Evolutionary conservation across 2,888 invertebrate species (phyloP), one percentile per base, ranked within the genome.

Genomic region (Prosapia bicincta): DNA sequence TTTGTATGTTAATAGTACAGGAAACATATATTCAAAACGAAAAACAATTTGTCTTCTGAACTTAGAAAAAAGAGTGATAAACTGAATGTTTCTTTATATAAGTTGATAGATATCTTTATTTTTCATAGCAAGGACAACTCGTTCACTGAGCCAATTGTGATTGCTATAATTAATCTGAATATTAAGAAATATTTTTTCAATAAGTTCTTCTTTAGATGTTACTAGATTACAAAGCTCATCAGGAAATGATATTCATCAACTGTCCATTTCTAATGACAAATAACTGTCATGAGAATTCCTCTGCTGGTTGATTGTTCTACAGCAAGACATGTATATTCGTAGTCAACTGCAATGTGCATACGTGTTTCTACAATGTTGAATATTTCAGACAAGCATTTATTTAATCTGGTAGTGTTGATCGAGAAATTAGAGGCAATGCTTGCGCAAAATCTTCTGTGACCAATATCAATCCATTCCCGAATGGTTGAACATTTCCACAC

Each of bases 361-460:
- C 38, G 38, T 38, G 38, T 38, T 15, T 6, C 38, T 15, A 38
- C 38, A 38, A 38, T 38, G 30, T 5, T 30, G 30, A 30, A 30
- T 30, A 30, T 30, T 5, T 30, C 30, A 30, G 30, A 5, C 80
- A 82, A 66, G 81, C 88, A 88, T n/a, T 83, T 81, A 0, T 88
- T 88, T 30, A 85, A 85, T 75, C 82, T 80, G 54, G 85, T 82
- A 0, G 87, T 87, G n/a, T 83, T 26, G 69, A 69, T 9, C 83
- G 2, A 77, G 79, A 75, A 38, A 82, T 79, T 6, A 81, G 79
- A 54, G 81, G 82, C 28, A 83, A 72, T 26, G 81, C 82, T 76
- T 83, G 82, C 7, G 80, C 72, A 75, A 82, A 83, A 79, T 82
- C 82, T 71, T 81, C 82, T 24, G 81, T 71, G 26, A 81, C 77